Percentiles rank a stretch among this genome's conserved stretches.
Conservation (phyloP, 2,113 vertebrate species). For the Carassius carassius region DNA sequence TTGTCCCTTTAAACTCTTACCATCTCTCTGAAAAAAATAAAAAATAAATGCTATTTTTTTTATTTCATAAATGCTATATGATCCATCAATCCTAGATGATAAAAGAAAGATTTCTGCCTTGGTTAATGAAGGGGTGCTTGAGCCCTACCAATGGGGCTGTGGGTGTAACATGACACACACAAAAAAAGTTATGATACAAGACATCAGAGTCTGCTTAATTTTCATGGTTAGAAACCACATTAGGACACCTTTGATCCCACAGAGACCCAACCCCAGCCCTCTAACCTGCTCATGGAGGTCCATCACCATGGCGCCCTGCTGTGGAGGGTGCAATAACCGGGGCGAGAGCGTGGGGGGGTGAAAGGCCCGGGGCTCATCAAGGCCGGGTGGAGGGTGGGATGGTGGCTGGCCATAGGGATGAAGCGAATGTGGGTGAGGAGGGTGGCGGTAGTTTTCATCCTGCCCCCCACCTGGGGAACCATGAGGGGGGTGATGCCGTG, state of each 20-base stretch:
- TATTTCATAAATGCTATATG: too few species aligned
- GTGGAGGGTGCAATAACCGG: conserved; percentile 90
- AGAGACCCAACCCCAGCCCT: background rate
- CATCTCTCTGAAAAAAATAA: too few species aligned
- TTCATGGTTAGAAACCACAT: background rate
- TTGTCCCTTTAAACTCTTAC: too few species aligned
- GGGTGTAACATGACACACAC: too few species aligned
- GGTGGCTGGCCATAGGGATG: conserved; percentile 85
- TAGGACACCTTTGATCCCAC: background rate
- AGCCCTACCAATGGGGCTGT: too few species aligned
- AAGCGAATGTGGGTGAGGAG: conserved; percentile 65
- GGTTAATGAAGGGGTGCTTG: too few species aligned
- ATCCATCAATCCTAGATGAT: too few species aligned
- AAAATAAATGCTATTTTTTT: too few species aligned
- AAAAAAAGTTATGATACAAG: background rate
- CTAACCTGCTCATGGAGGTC: conserved; percentile 94
- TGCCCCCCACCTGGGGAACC: conserved; percentile 75
- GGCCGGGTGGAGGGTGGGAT: conserved; percentile 71
- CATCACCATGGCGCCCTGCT: conserved; percentile 90
- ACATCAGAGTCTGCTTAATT: background rate
- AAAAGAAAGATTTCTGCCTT: too few species aligned
- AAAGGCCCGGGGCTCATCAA: conserved; percentile 94
- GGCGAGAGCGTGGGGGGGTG: conserved; percentile 90
- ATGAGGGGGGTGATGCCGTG: conserved; percentile 83
- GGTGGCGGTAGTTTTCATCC: conserved; percentile 93